phyloP scores from a whole-genome alignment of 2,888 invertebrate species.

The Amphimallon solstitiale region DNA sequence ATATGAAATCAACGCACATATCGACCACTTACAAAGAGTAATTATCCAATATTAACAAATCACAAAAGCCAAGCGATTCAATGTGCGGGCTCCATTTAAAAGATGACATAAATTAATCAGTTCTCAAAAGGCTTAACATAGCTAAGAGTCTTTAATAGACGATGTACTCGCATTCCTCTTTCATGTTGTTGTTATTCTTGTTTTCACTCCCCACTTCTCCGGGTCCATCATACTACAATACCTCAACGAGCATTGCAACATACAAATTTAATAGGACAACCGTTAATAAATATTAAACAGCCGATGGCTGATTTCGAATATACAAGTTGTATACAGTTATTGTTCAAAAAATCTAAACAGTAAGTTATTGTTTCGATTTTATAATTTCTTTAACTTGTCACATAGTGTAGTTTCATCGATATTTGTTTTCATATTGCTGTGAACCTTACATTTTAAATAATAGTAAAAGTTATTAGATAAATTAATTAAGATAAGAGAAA shows the following conservation, averaged over 20 bases:
- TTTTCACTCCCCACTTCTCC: slow-evolving; percentile 3
- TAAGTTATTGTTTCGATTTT: too few species aligned
- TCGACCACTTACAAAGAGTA: slow-evolving; percentile 4
- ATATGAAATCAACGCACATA: slow-evolving; percentile 6
- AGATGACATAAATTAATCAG: slow-evolving; percentile 19
- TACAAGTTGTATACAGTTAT: too few species aligned
- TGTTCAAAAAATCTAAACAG: too few species aligned
- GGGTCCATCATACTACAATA: slow-evolving; percentile 9
- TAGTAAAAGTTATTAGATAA: too few species aligned
- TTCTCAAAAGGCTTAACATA: slow-evolving; percentile 7
- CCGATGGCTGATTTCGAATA: neutral
- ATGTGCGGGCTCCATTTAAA: slow-evolving; percentile 9
- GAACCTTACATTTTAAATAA: too few species aligned
- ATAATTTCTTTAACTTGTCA: too few species aligned
- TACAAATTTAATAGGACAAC: slow-evolving; percentile 3
- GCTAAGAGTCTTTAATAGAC: slow-evolving; percentile 9
- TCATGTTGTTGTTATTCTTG: slow-evolving; percentile 2
- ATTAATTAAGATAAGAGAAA: too few species aligned
- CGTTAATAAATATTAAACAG: neutral
- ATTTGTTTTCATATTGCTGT: too few species aligned
- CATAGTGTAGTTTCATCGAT: too few species aligned
- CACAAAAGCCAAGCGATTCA: slow-evolving; percentile 13
- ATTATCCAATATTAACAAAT: slow-evolving; percentile 15
- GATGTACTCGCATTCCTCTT: slow-evolving; percentile 17
- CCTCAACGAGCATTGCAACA: neutral